Conservation (phyloP, 1,140 invertebrate genomes). For the Mamestra configurata region DNA sequence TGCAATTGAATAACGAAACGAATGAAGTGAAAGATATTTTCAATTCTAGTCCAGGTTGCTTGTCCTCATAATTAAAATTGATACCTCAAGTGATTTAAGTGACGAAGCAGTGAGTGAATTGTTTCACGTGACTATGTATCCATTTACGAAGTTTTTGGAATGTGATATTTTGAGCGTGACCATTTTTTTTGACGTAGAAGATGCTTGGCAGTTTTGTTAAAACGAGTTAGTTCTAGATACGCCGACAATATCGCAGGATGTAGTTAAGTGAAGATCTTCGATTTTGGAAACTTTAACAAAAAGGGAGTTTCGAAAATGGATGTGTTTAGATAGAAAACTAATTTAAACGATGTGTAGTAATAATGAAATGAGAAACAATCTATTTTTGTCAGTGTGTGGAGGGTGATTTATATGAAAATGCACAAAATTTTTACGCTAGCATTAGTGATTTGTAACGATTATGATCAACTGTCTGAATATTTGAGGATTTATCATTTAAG, state of each 20-base stretch:
- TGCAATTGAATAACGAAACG: not conserved
- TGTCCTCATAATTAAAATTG: not conserved
- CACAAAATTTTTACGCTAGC: slow-evolving; percentile 73
- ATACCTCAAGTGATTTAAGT: slow-evolving; percentile 38
- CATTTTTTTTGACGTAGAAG: slow-evolving; percentile 36
- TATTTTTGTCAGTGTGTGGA: slow-evolving; percentile 77
- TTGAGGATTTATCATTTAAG: not conserved
- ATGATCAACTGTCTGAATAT: slow-evolving; percentile 10
- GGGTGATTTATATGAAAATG: slow-evolving; percentile 62
- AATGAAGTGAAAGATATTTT: not conserved
- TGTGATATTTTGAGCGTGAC: slow-evolving; percentile 60
- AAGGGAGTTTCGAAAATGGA: slow-evolving; percentile 60
- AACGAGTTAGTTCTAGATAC: slow-evolving; percentile 70
- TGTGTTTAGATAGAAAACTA: slow-evolving; percentile 80
- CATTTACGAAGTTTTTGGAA: slow-evolving; percentile 38
- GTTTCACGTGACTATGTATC: slow-evolving; percentile 14
- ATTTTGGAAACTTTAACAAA: slow-evolving; percentile 23
- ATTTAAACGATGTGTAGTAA: slow-evolving; percentile 76
- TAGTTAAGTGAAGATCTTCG: slow-evolving; percentile 51
- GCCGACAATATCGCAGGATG: slow-evolving; percentile 79
- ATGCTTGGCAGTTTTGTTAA: slow-evolving; percentile 54
- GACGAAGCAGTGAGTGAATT: not conserved
- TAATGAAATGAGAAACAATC: slow-evolving; percentile 70
- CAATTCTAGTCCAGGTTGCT: not conserved
- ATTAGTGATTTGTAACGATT: slow-evolving; percentile 47